phyloP scores from a whole-genome alignment of 1,140 invertebrate species.

The Cryptotermes secundus region DNA sequence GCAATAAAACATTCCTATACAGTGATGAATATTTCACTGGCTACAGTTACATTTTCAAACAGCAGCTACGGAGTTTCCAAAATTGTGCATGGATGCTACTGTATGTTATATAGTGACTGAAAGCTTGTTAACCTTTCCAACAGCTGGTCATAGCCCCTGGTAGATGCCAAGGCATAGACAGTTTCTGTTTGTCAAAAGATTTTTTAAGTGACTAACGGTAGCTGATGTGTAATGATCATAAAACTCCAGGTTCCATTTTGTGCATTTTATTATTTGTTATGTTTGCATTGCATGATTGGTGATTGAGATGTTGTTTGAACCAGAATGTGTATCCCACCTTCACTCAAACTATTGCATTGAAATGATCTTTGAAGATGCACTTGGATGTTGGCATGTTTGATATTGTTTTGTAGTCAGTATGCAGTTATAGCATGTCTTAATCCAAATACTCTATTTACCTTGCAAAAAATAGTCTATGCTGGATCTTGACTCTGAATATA shows the following conservation, averaged over 20 bases:
- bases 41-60: no score
- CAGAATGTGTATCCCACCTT: not conserved
- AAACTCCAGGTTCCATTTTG: not conserved
- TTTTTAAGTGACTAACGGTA: not conserved
- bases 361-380: not conserved
- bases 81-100: no score
- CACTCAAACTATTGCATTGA: no score
- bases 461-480: not conserved
- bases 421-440: not conserved
- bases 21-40: no score
- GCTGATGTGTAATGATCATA: no score
- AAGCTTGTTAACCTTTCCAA: no score
- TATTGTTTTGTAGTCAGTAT: not conserved
- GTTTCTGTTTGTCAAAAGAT: not conserved
- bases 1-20: no score
- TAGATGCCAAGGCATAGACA: no score
- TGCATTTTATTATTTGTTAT: not conserved
- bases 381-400: not conserved
- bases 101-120: no score
- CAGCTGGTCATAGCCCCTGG: no score
- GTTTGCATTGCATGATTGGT: conserved; percentile 1
- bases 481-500: not conserved
- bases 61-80: no score
- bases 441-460: not conserved
- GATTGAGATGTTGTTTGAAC: not conserved